Conservation (phyloP, 1,140 invertebrate genomes). For the Eueides isabella region DNA sequence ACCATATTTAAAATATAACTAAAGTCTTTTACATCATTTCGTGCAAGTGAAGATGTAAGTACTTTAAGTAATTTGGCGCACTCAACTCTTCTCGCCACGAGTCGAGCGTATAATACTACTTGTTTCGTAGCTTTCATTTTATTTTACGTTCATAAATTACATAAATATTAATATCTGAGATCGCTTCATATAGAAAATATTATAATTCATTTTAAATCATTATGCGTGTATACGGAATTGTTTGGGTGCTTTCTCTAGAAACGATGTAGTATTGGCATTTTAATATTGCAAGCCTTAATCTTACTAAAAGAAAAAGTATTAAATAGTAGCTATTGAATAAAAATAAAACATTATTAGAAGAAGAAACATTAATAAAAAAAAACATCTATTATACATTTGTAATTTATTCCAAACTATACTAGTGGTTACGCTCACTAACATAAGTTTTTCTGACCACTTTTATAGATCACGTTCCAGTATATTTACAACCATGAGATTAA, state of each 20-base stretch:
- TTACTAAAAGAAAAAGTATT: background rate
- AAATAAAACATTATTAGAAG: no score
- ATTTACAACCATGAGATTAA: no score
- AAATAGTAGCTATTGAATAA: no score
- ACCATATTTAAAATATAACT: background rate
- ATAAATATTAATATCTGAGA: constrained; percentile 2
- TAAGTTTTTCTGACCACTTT: no score
- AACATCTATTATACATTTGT: no score
- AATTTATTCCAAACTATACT: no score
- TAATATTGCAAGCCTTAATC: background rate
- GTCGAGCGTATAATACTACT: constrained; percentile 19
- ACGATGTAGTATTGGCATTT: background rate
- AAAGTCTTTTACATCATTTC: background rate
- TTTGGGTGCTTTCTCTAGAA: background rate
- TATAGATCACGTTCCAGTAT: no score
- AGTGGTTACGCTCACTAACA: no score
- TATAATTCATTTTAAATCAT: constrained; percentile 9
- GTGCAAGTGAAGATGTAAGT: constrained; percentile 2
- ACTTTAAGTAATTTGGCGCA: constrained; percentile 18
- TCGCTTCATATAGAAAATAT: background rate
- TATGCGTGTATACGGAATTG: background rate
- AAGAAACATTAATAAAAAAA: no score
- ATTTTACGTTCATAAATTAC: constrained; percentile 9
- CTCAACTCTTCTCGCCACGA: constrained; percentile 11
- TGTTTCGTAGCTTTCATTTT: constrained; percentile 26